Percentiles rank a stretch among this genome's conserved stretches.
Evolutionary conservation across 2,888 invertebrate genomes (phyloP).

Genomic region (Frankliniella intonsa): DNA sequence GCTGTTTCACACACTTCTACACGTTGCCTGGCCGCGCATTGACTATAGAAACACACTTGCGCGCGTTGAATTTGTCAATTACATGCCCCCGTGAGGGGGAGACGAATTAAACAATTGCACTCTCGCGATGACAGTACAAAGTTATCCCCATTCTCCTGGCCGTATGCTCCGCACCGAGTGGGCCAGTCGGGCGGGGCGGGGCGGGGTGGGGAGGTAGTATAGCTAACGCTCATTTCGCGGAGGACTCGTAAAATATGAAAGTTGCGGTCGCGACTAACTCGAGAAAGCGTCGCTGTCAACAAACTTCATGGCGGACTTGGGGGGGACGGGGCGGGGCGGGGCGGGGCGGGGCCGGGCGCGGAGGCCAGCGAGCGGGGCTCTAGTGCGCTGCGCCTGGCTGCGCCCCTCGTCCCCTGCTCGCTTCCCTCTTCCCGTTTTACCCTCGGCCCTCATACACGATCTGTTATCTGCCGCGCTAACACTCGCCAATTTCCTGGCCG

Average conservation of each 20-base stretch:
- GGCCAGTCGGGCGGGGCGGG: not conserved
- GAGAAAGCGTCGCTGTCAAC: conserved; percentile 3
- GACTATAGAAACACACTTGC: too few relatives aligned
- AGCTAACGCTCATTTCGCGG: not conserved
- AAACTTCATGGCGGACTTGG: conserved; percentile 2
- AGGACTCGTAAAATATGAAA: conserved; percentile 5
- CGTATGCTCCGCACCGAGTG: not conserved
- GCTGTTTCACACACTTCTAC: too few relatives aligned
- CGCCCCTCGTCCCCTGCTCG: not conserved
- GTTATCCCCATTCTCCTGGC: not conserved
- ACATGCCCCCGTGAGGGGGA: not conserved
- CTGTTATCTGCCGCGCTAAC: conserved; percentile 24
- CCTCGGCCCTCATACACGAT: not conserved
- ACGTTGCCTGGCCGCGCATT: too few relatives aligned
- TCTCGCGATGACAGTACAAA: not conserved
- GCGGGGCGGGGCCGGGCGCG: too few relatives aligned
- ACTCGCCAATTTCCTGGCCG: conserved; percentile 24
- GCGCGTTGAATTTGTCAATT: too few relatives aligned
- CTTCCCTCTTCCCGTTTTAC: not conserved
- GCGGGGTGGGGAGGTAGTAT: not conserved
- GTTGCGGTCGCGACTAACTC: conserved; percentile 14
- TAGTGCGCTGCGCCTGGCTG: too few relatives aligned
- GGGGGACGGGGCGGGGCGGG: not conserved
- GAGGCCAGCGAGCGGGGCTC: too few relatives aligned
- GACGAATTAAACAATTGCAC: too few relatives aligned